Conservation (phyloP, 2,888 invertebrate genomes). For the Drosophila recens region DNA sequence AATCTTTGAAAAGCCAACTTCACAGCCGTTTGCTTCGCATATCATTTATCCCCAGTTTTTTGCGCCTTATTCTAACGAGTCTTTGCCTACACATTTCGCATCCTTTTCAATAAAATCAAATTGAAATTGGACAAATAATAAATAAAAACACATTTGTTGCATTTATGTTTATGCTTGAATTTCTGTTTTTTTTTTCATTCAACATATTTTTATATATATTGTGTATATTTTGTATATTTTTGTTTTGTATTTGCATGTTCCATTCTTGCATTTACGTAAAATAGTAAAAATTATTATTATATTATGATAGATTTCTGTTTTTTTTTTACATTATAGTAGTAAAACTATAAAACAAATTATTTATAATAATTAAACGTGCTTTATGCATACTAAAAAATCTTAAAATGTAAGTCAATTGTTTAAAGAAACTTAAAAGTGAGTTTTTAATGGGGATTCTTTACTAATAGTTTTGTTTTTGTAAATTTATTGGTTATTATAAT, state of each 20-base stretch:
- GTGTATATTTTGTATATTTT: slow-evolving; percentile 58
- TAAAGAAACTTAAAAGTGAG: slow-evolving; percentile 49
- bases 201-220: slow-evolving; percentile 71
- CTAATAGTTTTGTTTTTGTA: slow-evolving; percentile 33
- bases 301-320: slow-evolving; percentile 48
- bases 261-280: slow-evolving; percentile 56
- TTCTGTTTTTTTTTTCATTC: slow-evolving; percentile 58
- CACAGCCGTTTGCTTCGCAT: slow-evolving; percentile 74
- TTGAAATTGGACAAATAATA: slow-evolving; percentile 18
- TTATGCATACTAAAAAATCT: slow-evolving; percentile 40
- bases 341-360: slow-evolving; percentile 76
- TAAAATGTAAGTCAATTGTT: slow-evolving; percentile 44
- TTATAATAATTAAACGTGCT: slow-evolving; percentile 54
- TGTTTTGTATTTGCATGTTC: slow-evolving; percentile 51
- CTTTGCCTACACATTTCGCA: slow-evolving; percentile 55
- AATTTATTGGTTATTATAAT: slow-evolving; percentile 41
- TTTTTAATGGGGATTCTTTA: slow-evolving; percentile 30
- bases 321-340: slow-evolving; percentile 50
- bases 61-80: slow-evolving; percentile 58
- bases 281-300: slow-evolving; percentile 65
- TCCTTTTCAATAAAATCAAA: slow-evolving; percentile 11
- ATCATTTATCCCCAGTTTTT: slow-evolving; percentile 34
- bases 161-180: slow-evolving; percentile 58
- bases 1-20: slow-evolving; percentile 68
- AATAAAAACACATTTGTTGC: slow-evolving; percentile 61